Conservation (phyloP, 2,888 invertebrate genomes). For the Isoperla grammatica region DNA sequence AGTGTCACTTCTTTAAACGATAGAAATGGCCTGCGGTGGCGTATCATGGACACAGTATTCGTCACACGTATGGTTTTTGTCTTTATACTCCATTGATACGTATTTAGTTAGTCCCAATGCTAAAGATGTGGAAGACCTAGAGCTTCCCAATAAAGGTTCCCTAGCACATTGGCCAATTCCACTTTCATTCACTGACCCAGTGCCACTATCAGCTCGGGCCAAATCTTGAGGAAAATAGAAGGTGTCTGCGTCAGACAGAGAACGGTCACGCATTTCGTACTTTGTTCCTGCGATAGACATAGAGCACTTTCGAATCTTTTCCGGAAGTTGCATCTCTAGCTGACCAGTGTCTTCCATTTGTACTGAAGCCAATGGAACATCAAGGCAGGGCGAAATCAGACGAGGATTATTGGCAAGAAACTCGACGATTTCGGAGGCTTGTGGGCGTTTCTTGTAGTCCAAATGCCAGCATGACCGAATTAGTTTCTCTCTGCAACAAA, state of each 20-base stretch:
- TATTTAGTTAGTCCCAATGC: conserved; percentile 20
- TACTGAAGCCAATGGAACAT: conserved; percentile 67
- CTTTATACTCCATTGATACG: background rate
- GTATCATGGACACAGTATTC: conserved; percentile 14
- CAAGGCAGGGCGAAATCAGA: conserved; percentile 71
- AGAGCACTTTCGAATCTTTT: conserved; percentile 45
- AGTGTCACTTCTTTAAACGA: background rate
- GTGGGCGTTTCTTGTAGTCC: conserved; percentile 63
- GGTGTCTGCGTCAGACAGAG: background rate
- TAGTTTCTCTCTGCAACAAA: conserved; percentile 57
- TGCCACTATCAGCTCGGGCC: conserved; percentile 2
- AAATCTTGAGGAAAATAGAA: background rate
- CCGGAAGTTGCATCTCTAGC: conserved; percentile 49
- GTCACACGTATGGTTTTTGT: conserved; percentile 1
- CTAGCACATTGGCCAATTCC: conserved; percentile 13
- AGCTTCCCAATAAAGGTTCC: conserved; percentile 24
- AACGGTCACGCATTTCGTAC: background rate
- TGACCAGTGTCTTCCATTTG: conserved; percentile 61
- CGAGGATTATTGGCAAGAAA: conserved; percentile 71
- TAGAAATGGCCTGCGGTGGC: conserved; percentile 7
- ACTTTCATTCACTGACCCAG: background rate
- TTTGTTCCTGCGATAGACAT: conserved; percentile 29
- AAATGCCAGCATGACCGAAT: conserved; percentile 75
- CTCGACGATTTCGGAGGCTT: conserved; percentile 73
- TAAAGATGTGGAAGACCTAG: background rate